phyloP scores from a whole-genome alignment of 2,888 invertebrate species.

The Phorcus lineatus region DNA sequence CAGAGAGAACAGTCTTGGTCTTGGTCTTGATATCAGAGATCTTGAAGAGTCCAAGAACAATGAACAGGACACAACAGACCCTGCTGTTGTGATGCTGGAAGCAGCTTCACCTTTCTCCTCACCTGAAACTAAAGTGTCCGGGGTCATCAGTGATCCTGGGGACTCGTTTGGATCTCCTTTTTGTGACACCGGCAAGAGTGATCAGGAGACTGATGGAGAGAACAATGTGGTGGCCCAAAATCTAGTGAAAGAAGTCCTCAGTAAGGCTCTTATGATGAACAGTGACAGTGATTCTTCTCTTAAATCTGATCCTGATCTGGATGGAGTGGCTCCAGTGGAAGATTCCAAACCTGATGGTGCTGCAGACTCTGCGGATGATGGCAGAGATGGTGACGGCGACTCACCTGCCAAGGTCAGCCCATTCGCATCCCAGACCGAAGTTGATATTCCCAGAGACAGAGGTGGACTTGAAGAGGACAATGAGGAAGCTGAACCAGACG shows the following conservation, averaged over 20 bases:
- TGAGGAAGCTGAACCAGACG: not conserved
- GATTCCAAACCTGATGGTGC: constrained; percentile 4
- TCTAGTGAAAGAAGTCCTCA: not conserved
- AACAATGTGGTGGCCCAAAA: not conserved
- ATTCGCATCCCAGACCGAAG: constrained; percentile 4
- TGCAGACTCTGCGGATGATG: not conserved
- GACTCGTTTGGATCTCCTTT: not conserved
- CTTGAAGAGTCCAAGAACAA: not conserved
- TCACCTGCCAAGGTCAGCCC: not conserved
- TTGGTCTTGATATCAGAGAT: not conserved
- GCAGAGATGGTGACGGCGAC: not conserved
- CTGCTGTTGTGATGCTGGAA: not conserved
- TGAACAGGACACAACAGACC: not conserved
- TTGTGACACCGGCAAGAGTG: constrained; percentile 34
- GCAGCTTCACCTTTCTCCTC: not conserved
- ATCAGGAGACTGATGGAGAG: not conserved
- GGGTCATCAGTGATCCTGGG: constrained; percentile 12
- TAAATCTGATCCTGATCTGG: not conserved
- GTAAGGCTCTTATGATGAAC: not conserved
- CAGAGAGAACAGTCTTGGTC: not conserved
- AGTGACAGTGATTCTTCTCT: not conserved
- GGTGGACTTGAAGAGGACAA: not conserved
- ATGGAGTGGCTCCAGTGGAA: not conserved
- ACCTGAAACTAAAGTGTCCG: constrained; percentile 12
- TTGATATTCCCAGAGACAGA: not conserved